Percentiles rank a stretch among this genome's conserved stretches.
Conservation (phyloP, 2,113 vertebrate species). For the Gallinago media region DNA sequence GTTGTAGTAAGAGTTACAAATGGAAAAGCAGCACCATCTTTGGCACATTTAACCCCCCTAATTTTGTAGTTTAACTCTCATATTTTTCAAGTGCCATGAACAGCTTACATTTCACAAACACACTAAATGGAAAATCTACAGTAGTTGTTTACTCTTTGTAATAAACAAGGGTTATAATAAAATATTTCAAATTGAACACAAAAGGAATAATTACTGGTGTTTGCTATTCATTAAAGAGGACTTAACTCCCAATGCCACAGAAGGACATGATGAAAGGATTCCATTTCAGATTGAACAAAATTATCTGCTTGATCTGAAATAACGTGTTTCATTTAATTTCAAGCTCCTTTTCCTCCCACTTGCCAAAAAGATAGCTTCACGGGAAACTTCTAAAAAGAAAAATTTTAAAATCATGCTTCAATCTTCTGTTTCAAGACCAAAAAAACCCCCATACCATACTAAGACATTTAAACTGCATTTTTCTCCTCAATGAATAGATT, state of each 20-base stretch:
- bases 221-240: constrained; percentile 25
- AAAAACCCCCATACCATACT: not conserved
- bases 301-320: constrained; percentile 15
- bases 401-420: not conserved
- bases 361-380: not conserved
- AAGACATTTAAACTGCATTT: not conserved
- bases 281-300: not conserved
- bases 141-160: not conserved
- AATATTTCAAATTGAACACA: constrained; percentile 20
- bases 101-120: not conserved
- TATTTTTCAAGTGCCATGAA: not conserved
- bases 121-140: not conserved
- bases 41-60: not conserved
- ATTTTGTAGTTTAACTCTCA: not conserved
- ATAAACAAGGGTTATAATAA: constrained; percentile 22
- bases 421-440: not conserved
- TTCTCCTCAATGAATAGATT: constrained; percentile 21
- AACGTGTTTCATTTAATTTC: not conserved
- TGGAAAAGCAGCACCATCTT: not conserved
- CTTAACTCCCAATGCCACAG: not conserved
- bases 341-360: not conserved
- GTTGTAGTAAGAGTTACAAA: not conserved
- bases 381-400: constrained; percentile 10
- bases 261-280: not conserved
- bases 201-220: constrained; percentile 13